These are phyloP conservation scores for Entelurus aequoreus DNA, from an alignment of 2,113 vertebrate species.

Conservation along the genomic window DNA sequence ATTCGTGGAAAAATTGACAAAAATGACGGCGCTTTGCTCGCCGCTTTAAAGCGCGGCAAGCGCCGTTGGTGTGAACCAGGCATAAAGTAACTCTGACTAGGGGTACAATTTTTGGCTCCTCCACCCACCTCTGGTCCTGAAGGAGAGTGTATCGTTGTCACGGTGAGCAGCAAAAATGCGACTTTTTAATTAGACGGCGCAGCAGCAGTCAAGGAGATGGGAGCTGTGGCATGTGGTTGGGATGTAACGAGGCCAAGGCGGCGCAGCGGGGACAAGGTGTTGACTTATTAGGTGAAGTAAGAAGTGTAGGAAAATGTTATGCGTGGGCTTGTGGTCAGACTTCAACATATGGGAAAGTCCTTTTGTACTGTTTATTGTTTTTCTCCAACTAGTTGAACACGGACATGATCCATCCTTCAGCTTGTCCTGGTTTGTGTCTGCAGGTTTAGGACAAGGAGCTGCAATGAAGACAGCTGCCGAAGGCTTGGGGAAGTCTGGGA, in stretches of 20 bases:
- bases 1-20: too few species aligned
- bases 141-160: conserved; percentile 22
- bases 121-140: not conserved
- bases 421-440: conserved; percentile 49
- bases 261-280: conserved; percentile 55
- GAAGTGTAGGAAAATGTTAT: conserved; percentile 56
- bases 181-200: conserved; percentile 55
- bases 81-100: too few species aligned
- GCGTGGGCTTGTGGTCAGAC: conserved; percentile 46
- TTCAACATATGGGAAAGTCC: conserved; percentile 53
- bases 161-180: conserved; percentile 31
- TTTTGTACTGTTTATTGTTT: conserved; percentile 47
- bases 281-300: conserved; percentile 68
- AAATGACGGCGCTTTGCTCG: too few species aligned
- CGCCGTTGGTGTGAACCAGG: too few species aligned
- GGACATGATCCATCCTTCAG: conserved; percentile 44
- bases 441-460: conserved; percentile 66
- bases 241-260: conserved; percentile 44
- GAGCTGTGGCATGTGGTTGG: conserved; percentile 45
- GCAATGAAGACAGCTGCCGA: conserved; percentile 65
- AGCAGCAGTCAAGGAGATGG: conserved; percentile 34
- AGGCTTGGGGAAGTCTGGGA: conserved; percentile 57
- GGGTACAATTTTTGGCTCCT: too few species aligned
- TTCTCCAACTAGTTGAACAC: conserved; percentile 37
- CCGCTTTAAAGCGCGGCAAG: too few species aligned